Percentiles rank a stretch among this genome's conserved stretches.
Conservation (phyloP, 2,888 invertebrate species). For the Caenorhabditis panamensis region DNA sequence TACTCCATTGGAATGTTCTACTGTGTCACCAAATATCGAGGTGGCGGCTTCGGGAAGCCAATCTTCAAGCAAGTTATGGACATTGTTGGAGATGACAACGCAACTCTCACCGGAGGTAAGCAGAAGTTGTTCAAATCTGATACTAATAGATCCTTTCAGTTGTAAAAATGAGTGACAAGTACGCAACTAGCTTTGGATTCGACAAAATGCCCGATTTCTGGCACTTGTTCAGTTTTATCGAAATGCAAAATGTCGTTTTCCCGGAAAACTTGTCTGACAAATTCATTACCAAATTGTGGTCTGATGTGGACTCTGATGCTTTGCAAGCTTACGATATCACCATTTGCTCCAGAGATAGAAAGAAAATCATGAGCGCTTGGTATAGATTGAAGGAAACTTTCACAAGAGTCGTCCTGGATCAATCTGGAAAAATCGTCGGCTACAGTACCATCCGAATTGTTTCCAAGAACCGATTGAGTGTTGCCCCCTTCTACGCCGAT, state of each 20-base stretch:
- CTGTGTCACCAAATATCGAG: constrained; percentile 43
- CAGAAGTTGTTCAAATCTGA: background rate
- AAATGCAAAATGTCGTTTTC: constrained; percentile 36
- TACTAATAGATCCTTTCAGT: constrained; percentile 31
- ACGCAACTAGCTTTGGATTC: constrained; percentile 56
- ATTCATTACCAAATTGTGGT: constrained; percentile 37
- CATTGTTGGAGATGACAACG: constrained; percentile 57
- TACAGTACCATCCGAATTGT: constrained; percentile 59
- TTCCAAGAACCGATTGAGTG: constrained; percentile 37
- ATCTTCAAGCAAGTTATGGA: constrained; percentile 58
- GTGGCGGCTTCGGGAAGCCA: constrained; percentile 46
- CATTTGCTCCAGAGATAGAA: constrained; percentile 58
- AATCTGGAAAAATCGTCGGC: constrained; percentile 52
- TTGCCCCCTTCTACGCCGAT: constrained; percentile 63
- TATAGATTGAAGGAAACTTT: constrained; percentile 56
- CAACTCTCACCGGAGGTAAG: constrained; percentile 45
- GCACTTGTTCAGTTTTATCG: constrained; percentile 50
- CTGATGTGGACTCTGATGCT: constrained; percentile 57
- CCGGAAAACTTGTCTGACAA: constrained; percentile 44
- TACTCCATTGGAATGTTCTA: constrained; percentile 62
- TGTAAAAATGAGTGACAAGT: constrained; percentile 57
- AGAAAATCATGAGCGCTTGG: constrained; percentile 48
- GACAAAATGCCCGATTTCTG: constrained; percentile 45
- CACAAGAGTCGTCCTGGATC: constrained; percentile 50
- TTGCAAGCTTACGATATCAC: constrained; percentile 53